Evolutionary conservation across 1,140 invertebrate genomes (phyloP).

Genomic region (Drosophila navojoa): DNA sequence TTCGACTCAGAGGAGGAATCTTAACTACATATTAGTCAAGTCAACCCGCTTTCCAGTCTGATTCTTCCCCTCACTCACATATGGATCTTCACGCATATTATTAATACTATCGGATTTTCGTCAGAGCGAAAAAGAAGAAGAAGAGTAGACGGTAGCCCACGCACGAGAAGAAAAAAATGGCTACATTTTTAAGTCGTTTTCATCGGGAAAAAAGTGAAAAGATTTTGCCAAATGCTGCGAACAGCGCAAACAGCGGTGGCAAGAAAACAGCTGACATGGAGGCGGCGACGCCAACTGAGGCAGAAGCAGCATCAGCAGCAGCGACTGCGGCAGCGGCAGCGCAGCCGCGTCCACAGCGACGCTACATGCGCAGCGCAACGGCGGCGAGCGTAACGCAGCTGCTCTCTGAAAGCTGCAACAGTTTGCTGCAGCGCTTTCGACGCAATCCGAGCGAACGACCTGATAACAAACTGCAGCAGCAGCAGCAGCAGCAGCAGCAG

Average conservation of each 20-base stretch:
- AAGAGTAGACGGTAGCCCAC: constrained; percentile 26
- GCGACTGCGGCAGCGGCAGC: constrained; percentile 34
- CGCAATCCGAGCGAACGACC: constrained; percentile 88
- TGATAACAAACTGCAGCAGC: constrained; percentile 67
- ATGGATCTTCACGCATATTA: constrained; percentile 15
- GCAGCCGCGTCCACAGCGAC: constrained; percentile 86
- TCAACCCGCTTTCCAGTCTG: constrained; percentile 20
- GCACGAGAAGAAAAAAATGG: constrained; percentile 54
- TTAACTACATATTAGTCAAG: not conserved
- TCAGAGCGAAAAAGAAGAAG: constrained; percentile 38
- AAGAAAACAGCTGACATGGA: constrained; percentile 70
- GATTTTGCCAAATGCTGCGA: constrained; percentile 57
- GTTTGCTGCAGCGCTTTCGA: constrained; percentile 90
- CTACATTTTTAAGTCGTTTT: constrained; percentile 83
- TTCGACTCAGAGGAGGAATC: constrained; percentile 49
- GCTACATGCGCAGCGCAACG: constrained; percentile 90
- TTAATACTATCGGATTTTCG: constrained; percentile 33
- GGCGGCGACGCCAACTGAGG: constrained; percentile 8
- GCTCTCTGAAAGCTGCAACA: constrained; percentile 92
- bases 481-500: constrained; percentile 53
- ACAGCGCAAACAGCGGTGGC: constrained; percentile 15
- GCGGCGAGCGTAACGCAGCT: constrained; percentile 93
- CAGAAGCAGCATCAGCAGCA: constrained; percentile 7
- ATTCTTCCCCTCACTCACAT: not conserved
- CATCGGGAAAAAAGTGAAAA: constrained; percentile 83